Evolutionary conservation across 2,888 invertebrate genomes (phyloP), one percentile per base, ranked within the genome.

Genomic region (Cetonia aurata): DNA sequence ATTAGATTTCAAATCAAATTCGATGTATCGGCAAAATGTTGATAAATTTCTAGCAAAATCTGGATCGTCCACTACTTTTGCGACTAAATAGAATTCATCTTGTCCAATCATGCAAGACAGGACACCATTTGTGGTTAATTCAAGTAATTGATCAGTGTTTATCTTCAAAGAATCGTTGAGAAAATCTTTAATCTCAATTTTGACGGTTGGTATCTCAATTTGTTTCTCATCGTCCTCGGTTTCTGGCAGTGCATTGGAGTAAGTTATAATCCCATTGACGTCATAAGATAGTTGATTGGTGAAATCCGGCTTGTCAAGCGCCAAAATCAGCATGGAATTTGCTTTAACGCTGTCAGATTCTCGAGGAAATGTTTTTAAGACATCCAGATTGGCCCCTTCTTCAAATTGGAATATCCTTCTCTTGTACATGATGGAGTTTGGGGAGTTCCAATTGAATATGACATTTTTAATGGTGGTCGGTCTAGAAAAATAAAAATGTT

Each of bases 21-120:
- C 77, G 6, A 68, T 74, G 52, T 81, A 77, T 13, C 72, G 72
- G 67, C 81, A 82, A 66, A 80, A 76, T 33, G 77, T 77, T 77
- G 80, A 79, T 55, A 83, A 76, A n/a, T 78, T 75, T 33, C 73
- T 77, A 33, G 75, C 75, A 31, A 81, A 55, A 53, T 69, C 73
- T 33, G 67, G 76, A 6, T 75, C 74, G 25, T 69, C 55, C 9
- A 77, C 75, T 56, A 78, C 65, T 50, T 76, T 72, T 41, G 79
- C 60, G 37, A 79, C 73, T n/a, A 80, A 74, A 50, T 77, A 72
- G n/a, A 66, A 76, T 71, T 73, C 73, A 44, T 74, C 70, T 53
- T 73, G 76, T 42, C 74, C 67, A 19, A 74, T 67, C 6, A 78
- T 66, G 25, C 74, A 53, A 4, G 79, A 73, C 13, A 81, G 67